Conservation (phyloP, 2,113 vertebrate genomes). For the Pungitius pungitius region DNA sequence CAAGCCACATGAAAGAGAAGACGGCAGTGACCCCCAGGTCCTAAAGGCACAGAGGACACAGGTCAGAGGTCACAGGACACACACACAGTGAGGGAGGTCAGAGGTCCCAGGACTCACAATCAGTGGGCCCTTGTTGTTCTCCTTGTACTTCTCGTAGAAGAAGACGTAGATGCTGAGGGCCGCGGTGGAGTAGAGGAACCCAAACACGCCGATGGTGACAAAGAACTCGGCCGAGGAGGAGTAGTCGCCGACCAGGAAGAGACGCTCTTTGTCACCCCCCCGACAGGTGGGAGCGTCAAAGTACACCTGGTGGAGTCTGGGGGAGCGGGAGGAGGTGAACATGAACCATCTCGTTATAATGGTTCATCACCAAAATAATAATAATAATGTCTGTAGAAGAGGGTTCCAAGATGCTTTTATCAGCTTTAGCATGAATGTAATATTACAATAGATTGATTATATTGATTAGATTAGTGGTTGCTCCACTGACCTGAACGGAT, state of each 20-base stretch:
- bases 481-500: conserved; percentile 87
- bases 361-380: no score
- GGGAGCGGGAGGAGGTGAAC: neutral
- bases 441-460: no score
- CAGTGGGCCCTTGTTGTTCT: conserved; percentile 90
- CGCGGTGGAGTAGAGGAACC: conserved; percentile 87
- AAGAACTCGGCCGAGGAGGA: conserved; percentile 91
- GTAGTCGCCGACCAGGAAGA: conserved; percentile 87
- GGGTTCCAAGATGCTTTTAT: no score
- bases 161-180: conserved; percentile 86
- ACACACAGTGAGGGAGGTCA: conserved; percentile 79
- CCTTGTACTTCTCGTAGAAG: conserved; percentile 88
- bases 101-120: conserved; percentile 78
- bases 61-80: conserved; percentile 60
- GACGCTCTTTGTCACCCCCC: conserved; percentile 52
- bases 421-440: no score
- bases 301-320: conserved; percentile 89
- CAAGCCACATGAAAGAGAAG: conserved; percentile 91
- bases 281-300: conserved; percentile 85
- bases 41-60: conserved; percentile 55
- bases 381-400: no score
- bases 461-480: neutral
- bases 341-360: no score
- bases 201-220: conserved; percentile 88
- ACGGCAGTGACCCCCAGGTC: conserved; percentile 86